These are phyloP conservation scores for Drosophila meridionalis DNA, from an alignment of 2,888 invertebrate species.

Conservation along the genomic window DNA sequence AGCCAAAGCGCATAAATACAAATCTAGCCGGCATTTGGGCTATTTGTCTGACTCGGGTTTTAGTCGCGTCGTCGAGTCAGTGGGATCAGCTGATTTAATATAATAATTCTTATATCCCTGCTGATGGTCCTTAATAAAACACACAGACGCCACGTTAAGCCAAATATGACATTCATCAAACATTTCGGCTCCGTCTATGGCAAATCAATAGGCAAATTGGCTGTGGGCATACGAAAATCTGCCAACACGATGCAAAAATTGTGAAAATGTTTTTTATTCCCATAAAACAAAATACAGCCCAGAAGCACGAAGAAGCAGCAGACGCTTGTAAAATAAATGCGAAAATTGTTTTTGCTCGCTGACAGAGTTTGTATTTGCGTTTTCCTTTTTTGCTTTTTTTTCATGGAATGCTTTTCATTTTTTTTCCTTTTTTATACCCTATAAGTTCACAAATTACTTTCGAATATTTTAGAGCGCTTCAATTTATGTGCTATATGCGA, in stretches of 20 bases:
- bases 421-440: slow-evolving; percentile 17
- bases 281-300: slow-evolving; percentile 59
- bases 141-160: slow-evolving; percentile 43
- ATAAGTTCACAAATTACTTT: slow-evolving; percentile 62
- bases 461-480: slow-evolving; percentile 57
- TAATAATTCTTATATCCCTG: slow-evolving; percentile 22
- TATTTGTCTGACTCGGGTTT: slow-evolving; percentile 22
- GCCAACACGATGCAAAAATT: slow-evolving; percentile 16
- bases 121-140: slow-evolving; percentile 23
- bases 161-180: slow-evolving; percentile 62
- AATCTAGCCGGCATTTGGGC: slow-evolving; percentile 31
- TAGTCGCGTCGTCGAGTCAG: background rate
- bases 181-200: slow-evolving; percentile 42
- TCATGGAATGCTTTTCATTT: slow-evolving; percentile 39
- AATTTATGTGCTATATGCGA: slow-evolving; percentile 59
- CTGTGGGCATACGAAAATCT: slow-evolving; percentile 55
- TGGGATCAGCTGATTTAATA: slow-evolving; percentile 3
- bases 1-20: slow-evolving; percentile 33
- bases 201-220: slow-evolving; percentile 76
- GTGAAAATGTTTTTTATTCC: slow-evolving; percentile 34
- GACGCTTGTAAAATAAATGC: slow-evolving; percentile 32
- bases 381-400: slow-evolving; percentile 46
- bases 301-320: slow-evolving; percentile 15
- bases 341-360: slow-evolving; percentile 57
- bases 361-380: slow-evolving; percentile 49